Percentiles rank a stretch among this genome's conserved stretches.
Conservation (phyloP, 2,113 vertebrate genomes). For the Semicossyphus pulcher region DNA sequence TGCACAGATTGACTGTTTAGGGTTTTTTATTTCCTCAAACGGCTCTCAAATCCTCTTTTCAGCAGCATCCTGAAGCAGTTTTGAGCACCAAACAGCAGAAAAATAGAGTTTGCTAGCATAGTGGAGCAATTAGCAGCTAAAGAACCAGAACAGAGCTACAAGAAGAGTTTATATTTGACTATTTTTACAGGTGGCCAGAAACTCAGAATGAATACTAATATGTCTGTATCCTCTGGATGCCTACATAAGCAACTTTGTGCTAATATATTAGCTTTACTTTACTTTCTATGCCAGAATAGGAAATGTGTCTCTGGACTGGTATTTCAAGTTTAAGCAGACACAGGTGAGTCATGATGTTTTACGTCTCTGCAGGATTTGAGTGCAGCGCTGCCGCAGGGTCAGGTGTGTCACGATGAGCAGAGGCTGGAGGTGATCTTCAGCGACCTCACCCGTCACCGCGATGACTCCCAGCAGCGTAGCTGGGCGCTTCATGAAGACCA, state of each 20-base stretch:
- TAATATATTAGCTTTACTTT: too few relatives aligned
- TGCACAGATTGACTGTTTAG: too few relatives aligned
- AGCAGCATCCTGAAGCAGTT: too few relatives aligned
- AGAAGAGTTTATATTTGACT: neutral
- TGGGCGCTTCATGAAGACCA: constrained; percentile 87
- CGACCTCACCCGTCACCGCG: constrained; percentile 92
- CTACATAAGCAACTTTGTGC: too few relatives aligned
- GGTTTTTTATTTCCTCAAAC: neutral
- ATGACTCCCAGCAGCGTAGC: constrained; percentile 97
- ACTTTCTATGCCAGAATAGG: neutral
- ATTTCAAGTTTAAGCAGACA: constrained; percentile 7
- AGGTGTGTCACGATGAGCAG: constrained; percentile 96
- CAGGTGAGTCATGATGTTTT: neutral
- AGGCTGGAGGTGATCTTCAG: constrained; percentile 96
- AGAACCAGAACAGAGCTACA: neutral
- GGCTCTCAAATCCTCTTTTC: too few relatives aligned
- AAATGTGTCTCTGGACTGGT: constrained; percentile 4
- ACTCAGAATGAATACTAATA: too few relatives aligned
- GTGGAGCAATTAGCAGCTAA: neutral
- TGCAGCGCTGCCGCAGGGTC: constrained; percentile 89
- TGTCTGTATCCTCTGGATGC: too few relatives aligned
- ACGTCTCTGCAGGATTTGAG: constrained; percentile 85
- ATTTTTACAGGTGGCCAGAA: too few relatives aligned
- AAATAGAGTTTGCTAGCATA: neutral
- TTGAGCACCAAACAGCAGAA: neutral